These are phyloP conservation scores for Cremastinae sp. DNA, from an alignment of 2,888 invertebrate genomes.

Conservation along the genomic window DNA sequence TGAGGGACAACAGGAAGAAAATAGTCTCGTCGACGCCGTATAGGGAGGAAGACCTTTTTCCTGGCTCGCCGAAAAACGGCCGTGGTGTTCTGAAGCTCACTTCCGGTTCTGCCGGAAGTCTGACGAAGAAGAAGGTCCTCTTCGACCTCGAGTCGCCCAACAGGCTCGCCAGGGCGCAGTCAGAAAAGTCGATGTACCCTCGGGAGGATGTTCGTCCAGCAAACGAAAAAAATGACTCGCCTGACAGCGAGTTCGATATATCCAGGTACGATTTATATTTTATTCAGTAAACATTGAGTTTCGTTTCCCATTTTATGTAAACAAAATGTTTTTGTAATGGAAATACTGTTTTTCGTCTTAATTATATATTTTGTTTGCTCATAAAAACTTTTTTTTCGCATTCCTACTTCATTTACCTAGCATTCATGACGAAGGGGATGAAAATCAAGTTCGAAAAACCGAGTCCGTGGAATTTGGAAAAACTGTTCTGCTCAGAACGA, in stretches of 20 bases:
- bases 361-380: neutral
- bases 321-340: conserved; percentile 75
- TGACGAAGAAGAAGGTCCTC: conserved; percentile 85
- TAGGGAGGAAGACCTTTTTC: conserved; percentile 42
- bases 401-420: neutral
- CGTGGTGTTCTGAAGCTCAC: conserved; percentile 83
- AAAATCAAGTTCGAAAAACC: conserved; percentile 31
- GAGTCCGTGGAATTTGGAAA: conserved; percentile 65
- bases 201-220: conserved; percentile 54
- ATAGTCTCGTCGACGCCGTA: conserved; percentile 66
- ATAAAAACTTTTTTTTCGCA: conserved; percentile 46
- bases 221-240: conserved; percentile 77
- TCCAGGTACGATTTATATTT: conserved; percentile 80
- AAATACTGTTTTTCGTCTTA: conserved; percentile 62
- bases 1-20: conserved; percentile 38
- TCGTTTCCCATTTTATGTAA: conserved; percentile 74
- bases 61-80: conserved; percentile 73
- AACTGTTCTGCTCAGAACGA: conserved; percentile 80
- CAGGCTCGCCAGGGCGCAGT: conserved; percentile 68
- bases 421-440: conserved; percentile 39
- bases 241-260: conserved; percentile 82
- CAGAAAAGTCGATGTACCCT: conserved; percentile 52
- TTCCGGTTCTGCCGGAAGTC: conserved; percentile 82
- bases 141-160: conserved; percentile 83
- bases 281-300: neutral